Evolutionary conservation across 92 coral and sea anemone species (phyloP).

Genomic region (Desmophyllum pertusum): DNA sequence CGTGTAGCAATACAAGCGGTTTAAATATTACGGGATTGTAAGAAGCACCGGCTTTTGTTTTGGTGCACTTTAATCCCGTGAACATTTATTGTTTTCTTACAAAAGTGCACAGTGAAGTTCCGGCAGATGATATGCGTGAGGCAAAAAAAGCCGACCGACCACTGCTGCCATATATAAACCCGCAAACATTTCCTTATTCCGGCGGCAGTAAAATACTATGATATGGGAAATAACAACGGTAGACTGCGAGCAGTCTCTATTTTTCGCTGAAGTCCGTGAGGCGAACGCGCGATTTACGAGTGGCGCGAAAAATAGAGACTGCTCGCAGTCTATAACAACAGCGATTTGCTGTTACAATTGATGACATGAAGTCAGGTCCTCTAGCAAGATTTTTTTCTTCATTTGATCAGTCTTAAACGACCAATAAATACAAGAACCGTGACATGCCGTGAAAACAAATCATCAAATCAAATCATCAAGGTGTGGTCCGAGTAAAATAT

Average conservation of each 20-base stretch:
- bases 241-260: too few relatives aligned
- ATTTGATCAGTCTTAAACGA: background rate
- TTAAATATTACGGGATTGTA: background rate
- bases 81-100: background rate
- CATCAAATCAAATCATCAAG: constrained; percentile 18
- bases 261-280: too few relatives aligned
- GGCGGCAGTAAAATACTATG: background rate
- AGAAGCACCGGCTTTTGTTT: background rate
- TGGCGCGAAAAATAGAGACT: too few relatives aligned
- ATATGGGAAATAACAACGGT: too few relatives aligned
- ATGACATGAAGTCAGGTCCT: background rate
- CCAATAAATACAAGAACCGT: background rate
- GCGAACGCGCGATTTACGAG: too few relatives aligned
- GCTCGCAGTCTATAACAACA: too few relatives aligned
- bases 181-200: too few relatives aligned
- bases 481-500: constrained; percentile 8
- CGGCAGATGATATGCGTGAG: background rate
- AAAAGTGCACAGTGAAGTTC: background rate
- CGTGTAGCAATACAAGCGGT: too few relatives aligned
- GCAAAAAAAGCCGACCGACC: background rate
- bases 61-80: background rate
- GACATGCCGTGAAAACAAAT: constrained; percentile 12
- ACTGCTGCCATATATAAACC: background rate
- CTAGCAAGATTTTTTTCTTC: background rate
- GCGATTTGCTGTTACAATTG: background rate